Evolutionary conservation across 2,888 invertebrate species (phyloP), one percentile per base, ranked within the genome.

Genomic region (Cremastinae sp.): DNA sequence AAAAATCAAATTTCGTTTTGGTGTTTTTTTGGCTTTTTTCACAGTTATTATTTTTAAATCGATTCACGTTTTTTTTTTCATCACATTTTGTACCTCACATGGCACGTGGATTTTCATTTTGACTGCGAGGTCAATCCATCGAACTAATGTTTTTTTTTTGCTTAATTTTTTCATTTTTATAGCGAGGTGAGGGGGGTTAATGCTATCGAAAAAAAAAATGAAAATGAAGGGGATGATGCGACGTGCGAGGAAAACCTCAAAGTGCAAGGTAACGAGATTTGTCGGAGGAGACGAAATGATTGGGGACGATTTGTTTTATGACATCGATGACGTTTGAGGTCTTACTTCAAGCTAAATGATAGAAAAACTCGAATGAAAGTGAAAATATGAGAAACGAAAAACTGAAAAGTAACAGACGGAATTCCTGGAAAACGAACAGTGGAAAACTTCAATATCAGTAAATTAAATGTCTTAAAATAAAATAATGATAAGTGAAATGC

Each of bases 61-160:
- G n/a, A n/a, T 51, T 37, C 53, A 14, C 28, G 3, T 41, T 55
- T 59, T 51, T 39, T 41, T 53, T 43, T 64, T 28, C 62, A 12
- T 37, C 55, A 22, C 18, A 12, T 62, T 37, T 47, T 61, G 75
- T 79, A 81, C 81, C 82, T 83, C 83, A 84, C 83, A 84, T 83
- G 83, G 82, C 85, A 84, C 83, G 87, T 88, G 88, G 88, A 85
- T 83, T 78, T 28, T 84, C 74, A 80, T 83, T 73, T 82, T 86
- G 83, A 84, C 88, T 89, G 88, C 86, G 89, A 89, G 89, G 86
- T 86, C 84, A 88, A 82, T 75, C 75, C 66, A 69, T 45, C 41
- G 62, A 64, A 37, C 51, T 5, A 75, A 47, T 28, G 3, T 45
- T 56, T 66, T 35, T 43, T 62, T 45, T 59, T 58, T 37, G 39